phyloP scores from a whole-genome alignment of 2,797 vertebrate species.

The Corythornis leucogaster region DNA sequence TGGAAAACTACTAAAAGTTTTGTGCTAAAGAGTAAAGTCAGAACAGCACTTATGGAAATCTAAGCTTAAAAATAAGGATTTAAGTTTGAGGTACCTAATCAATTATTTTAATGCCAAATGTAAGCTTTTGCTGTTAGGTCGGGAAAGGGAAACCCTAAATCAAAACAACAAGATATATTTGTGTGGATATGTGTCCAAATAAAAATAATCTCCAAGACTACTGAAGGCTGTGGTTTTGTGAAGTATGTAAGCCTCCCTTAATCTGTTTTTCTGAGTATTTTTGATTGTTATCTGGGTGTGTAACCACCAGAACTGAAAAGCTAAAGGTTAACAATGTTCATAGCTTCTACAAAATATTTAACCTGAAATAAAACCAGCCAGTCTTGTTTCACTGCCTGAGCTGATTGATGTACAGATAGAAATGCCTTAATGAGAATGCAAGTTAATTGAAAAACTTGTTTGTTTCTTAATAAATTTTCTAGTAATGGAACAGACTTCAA shows the following conservation, averaged over 20 bases:
- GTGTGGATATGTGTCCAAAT: not conserved
- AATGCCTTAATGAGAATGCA: not conserved
- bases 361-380: not conserved
- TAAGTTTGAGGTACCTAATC: not conserved
- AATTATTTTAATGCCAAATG: not conserved
- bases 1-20: conserved; percentile 29
- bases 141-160: not conserved
- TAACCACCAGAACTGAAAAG: not conserved
- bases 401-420: not conserved
- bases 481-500: not conserved
- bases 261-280: not conserved
- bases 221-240: not conserved
- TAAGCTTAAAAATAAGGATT: not conserved
- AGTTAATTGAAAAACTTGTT: not conserved
- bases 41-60: not conserved
- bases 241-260: not conserved
- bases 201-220: not conserved
- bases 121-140: not conserved
- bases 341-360: not conserved
- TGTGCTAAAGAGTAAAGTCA: not conserved
- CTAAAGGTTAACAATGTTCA: not conserved
- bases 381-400: not conserved
- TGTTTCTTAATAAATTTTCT: not conserved
- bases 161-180: not conserved
- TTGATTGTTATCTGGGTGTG: not conserved